Base-by-base conservation (phyloP, 2,797 vertebrate species). In the Lagocephalus sceleratus region DNA sequence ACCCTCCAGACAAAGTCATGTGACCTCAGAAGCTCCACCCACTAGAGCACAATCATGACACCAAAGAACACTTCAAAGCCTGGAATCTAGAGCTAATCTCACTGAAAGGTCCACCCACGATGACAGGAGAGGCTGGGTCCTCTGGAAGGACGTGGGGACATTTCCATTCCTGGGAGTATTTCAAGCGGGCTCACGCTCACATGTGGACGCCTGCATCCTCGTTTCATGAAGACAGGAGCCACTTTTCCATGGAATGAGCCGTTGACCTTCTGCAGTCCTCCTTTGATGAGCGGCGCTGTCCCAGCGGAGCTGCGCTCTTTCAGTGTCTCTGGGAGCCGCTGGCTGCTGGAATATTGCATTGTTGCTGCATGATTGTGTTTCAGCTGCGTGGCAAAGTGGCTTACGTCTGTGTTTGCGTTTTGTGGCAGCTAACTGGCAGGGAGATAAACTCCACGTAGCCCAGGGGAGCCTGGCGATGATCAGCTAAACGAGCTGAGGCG, bases 401-500 rank as follows among this genome's bases (percentile, higher is more conserved):
- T 77, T 46, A 65, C 79, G 68, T 63, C 47, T 68, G 54, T 69
- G 61, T 80, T 73, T 79, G 75, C 59, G 52, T 59, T 73, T 68
- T 60, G 32, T 76, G 75, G 79, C 80, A 74, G 75, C 73, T 81
- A 75, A 78, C 70, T 78, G 76, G 75, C 79, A 80, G 60, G 64
- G 54, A 85, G 70, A 84, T 76, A 77, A 76, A 82, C 71, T 68
- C 63, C 43, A 25, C 38, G 60, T 59, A 47, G 60, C 81, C 79
- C 81, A 68, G 41, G 82, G 81, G 84, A 85, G 57, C 5, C 7
- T 11, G 42, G 64, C 74, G 77, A 84, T 84, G 84, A 84, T 77
- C 79, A 86, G 71, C 78, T 78, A 78, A 84, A 77, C 82, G 76
- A 53, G 60, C 60, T 48, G 52, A 63, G 45, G 43, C 0, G 49